Conservation (phyloP, 2,113 vertebrate species). For the Climacteris rufus region DNA sequence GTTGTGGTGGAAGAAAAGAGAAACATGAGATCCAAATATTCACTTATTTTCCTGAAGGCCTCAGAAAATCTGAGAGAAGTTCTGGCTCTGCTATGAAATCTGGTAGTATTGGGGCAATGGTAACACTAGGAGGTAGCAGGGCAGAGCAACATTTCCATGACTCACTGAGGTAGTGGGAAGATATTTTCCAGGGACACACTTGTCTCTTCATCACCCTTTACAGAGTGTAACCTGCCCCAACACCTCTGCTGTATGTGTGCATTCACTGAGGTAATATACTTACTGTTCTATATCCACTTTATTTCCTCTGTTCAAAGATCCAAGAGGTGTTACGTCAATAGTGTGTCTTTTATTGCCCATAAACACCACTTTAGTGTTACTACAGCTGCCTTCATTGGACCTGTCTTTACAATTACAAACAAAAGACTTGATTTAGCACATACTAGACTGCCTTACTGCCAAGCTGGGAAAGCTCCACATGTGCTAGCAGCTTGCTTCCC, state of each 20-base stretch:
- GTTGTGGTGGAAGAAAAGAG: neutral
- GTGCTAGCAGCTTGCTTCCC: neutral
- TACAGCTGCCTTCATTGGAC: conserved; percentile 18
- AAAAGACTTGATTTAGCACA: conserved; percentile 26
- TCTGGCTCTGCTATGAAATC: neutral
- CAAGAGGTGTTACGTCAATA: conserved; percentile 8
- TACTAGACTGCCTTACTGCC: neutral
- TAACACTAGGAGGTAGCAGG: neutral
- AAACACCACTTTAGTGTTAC: neutral
- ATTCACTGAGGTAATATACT: neutral
- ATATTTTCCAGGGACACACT: neutral
- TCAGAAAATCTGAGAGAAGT: neutral
- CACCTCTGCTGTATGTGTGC: accelerated
- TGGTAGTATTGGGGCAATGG: neutral
- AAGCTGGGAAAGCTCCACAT: neutral
- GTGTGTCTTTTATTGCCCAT: conserved; percentile 21
- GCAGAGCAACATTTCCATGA: neutral
- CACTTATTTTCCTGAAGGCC: neutral
- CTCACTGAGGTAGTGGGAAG: neutral
- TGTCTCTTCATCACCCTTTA: neutral
- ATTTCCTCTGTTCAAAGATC: neutral
- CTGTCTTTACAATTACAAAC: conserved; percentile 24
- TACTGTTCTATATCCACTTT: neutral
- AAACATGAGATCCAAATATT: neutral
- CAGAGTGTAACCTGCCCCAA: neutral